A percentile compares a stretch with the other conserved stretches of the same genome.
phyloP scores from a whole-genome alignment of 1,140 invertebrate species.

The Ephestia elutella region DNA sequence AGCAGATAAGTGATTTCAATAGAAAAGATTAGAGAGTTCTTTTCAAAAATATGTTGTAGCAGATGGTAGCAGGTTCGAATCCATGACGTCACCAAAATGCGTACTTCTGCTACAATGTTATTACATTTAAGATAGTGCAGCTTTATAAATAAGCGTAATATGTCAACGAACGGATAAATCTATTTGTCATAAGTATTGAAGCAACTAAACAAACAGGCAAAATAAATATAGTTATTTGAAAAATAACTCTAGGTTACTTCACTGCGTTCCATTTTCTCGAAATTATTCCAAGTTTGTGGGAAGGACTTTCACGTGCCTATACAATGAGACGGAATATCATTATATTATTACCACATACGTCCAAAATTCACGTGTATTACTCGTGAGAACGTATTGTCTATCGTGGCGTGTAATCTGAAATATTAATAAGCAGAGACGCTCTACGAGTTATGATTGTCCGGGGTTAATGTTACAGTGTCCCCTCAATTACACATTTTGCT shows the following conservation, averaged over 20 bases:
- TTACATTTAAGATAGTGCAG: too few species aligned
- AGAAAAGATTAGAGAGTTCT: too few species aligned
- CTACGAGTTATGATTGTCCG: not conserved
- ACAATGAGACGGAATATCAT: conserved; percentile 57
- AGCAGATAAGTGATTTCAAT: too few species aligned
- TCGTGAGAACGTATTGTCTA: conserved; percentile 66
- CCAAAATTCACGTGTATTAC: conserved; percentile 58
- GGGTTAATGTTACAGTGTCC: not conserved
- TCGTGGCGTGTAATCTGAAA: conserved; percentile 51
- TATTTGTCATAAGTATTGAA: not conserved
- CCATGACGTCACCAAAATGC: too few species aligned
- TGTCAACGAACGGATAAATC: not conserved
- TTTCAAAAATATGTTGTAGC: too few species aligned
- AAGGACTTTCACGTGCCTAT: conserved; percentile 38
- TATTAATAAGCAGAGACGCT: conserved; percentile 24
- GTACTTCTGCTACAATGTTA: too few species aligned
- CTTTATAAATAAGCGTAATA: not conserved
- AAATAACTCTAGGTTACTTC: conserved; percentile 13
- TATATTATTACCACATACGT: conserved; percentile 48
- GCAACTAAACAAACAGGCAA: not conserved
- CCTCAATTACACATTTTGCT: not conserved
- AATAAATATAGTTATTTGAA: not conserved
- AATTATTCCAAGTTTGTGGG: conserved; percentile 32
- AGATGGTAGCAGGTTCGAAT: too few species aligned
- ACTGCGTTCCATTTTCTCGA: conserved; percentile 9